Percentiles rank a stretch among this genome's conserved stretches.
These are phyloP conservation scores for Idaea straminata DNA, from an alignment of 2,888 invertebrate species.

Conservation along the genomic window DNA sequence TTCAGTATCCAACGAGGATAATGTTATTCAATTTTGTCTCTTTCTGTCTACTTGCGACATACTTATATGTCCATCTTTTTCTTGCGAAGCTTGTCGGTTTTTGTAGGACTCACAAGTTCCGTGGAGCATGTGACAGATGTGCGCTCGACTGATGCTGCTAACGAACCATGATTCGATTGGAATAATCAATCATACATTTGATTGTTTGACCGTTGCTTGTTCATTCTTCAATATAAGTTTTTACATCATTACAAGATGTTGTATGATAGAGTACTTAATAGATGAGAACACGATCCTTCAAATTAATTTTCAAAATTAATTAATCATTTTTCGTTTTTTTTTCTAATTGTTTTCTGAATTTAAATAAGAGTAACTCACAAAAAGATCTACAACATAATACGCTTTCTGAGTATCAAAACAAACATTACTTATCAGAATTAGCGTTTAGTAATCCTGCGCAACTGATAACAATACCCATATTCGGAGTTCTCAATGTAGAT, in stretches of 20 bases:
- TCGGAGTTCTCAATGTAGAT: slow-evolving; percentile 45
- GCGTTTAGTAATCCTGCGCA: background rate
- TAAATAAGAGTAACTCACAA: no score
- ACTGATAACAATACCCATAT: slow-evolving; percentile 22
- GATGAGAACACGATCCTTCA: background rate
- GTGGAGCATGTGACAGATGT: slow-evolving; percentile 76
- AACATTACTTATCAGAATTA: background rate
- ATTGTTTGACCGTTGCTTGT: slow-evolving; percentile 64
- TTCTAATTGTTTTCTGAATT: no score
- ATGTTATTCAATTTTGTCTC: slow-evolving; percentile 50
- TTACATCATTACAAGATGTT: slow-evolving; percentile 17
- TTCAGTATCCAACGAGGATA: slow-evolving; percentile 51
- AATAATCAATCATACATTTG: slow-evolving; percentile 77
- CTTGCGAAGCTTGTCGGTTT: slow-evolving; percentile 61
- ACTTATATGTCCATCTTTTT: slow-evolving; percentile 51
- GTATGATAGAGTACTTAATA: background rate
- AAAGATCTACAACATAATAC: no score
- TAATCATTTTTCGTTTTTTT: background rate
- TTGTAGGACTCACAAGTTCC: slow-evolving; percentile 72
- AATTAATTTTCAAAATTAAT: background rate
- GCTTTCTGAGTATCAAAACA: no score
- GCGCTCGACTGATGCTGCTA: slow-evolving; percentile 73
- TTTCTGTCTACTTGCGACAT: slow-evolving; percentile 35
- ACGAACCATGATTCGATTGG: slow-evolving; percentile 74
- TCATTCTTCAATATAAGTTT: slow-evolving; percentile 45